Evolutionary conservation across 2,888 invertebrate genomes (phyloP).

Genomic region (Bombyx huttoni): DNA sequence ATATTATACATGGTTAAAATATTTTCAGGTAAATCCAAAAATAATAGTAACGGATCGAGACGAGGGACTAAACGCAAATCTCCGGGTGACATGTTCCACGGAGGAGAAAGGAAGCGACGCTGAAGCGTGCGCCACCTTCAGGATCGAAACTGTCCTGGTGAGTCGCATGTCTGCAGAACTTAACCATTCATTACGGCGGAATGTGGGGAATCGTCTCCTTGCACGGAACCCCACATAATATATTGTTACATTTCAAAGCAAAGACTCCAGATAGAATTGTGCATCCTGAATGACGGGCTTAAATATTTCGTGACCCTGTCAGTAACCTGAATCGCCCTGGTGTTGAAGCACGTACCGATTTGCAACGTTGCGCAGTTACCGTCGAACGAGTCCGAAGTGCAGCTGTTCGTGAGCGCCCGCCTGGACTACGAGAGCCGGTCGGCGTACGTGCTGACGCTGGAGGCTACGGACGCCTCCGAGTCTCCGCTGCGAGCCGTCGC

Average conservation of each 20-base stretch:
- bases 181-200: too few relatives aligned
- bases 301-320: too few relatives aligned
- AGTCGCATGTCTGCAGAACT: not conserved
- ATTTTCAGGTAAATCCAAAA: slow-evolving; percentile 56
- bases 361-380: slow-evolving; percentile 52
- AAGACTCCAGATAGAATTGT: too few relatives aligned
- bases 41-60: slow-evolving; percentile 81
- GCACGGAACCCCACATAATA: too few relatives aligned
- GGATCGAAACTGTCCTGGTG: slow-evolving; percentile 76
- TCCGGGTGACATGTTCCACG: slow-evolving; percentile 76
- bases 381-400: slow-evolving; percentile 79
- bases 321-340: too few relatives aligned
- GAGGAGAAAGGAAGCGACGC: slow-evolving; percentile 70
- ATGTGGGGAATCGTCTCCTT: too few relatives aligned
- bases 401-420: slow-evolving; percentile 75
- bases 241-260: too few relatives aligned
- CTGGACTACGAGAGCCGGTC: slow-evolving; percentile 85
- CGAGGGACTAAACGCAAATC: slow-evolving; percentile 79
- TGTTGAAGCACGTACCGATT: too few relatives aligned
- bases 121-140: slow-evolving; percentile 80
- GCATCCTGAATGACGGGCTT: too few relatives aligned
- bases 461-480: slow-evolving; percentile 77
- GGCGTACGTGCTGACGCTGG: slow-evolving; percentile 78
- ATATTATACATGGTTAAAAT: too few relatives aligned
- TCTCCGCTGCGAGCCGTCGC: slow-evolving; percentile 77